Evolutionary conservation across 2,797 vertebrate genomes (phyloP), one percentile per base, ranked within the genome.

Genomic region (Xenopus petersii): DNA sequence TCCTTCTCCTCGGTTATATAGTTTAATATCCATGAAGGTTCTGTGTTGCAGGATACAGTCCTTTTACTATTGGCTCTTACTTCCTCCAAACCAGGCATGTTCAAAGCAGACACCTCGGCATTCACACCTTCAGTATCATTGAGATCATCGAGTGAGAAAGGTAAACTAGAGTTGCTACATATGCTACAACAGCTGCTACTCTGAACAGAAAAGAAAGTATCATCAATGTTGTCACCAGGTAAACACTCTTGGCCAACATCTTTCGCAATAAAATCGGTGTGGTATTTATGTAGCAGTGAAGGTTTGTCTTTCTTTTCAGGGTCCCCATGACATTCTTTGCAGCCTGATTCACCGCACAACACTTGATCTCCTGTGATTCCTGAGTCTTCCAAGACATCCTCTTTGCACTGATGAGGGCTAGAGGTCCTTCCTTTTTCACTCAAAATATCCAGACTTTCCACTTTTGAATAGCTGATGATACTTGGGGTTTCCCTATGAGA

Each of bases 201-300:
- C 56, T 33, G 60, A 73, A 77, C 47, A 54, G 75, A 77, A 13
- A 72, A 47, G 61, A 73, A 78, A 12, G 70, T 73, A 47, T 75
- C 73, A 58, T 76, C 75, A 71, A 17, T 26, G 13, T 46, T 15
- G 12, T 78, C 71, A 42, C 71, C 48, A 51, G 49, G 16, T 48
- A 70, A 69, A 33, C 48, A 30, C 7, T 77, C 75, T 15, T 56
- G 55, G n/a, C 12, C 67, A 48, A 16, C 11, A 12, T 1, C 33
- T 8, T 63, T 26, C 30, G 2, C 10, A 16, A 11, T 3, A 42
- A 3, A 42, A 24, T 51, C 55, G 1, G 48, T 26, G 21, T 10
- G 2, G 47, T 17, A 54, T 49, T 67, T 51, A 2, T 12, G 68
- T 13, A 51, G 49, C n/a, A 24, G 36, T 42, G 36, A 59, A 16